Base-by-base conservation (phyloP, 2,113 vertebrate species). In the Trematocara variabile region DNA sequence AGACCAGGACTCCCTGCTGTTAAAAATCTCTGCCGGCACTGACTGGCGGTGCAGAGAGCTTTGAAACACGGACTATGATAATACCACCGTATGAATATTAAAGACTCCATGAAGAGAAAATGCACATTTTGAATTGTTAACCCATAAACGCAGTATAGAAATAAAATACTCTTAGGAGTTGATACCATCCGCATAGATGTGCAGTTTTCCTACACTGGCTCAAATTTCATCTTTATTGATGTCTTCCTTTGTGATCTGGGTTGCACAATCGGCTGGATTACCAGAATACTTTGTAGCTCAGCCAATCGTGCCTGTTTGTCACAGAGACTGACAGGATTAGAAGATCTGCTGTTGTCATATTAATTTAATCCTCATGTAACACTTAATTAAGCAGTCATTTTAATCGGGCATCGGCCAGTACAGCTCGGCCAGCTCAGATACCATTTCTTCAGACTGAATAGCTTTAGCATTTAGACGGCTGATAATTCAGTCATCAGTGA, bases 31-130 rank as follows among this genome's bases (percentile, higher is more conserved):
- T 79, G 81, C 37, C 77, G 82, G 73, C 10, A 58, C 13, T 81
- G 88, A 85, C 85, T 82, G 53, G 18, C 2, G 6, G 48, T 44
- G 20, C 10, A 14, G 46, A 48, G 75, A 78, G 65, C 80, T 93
- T 92, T 94, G 85, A 88, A 90, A 83, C 41, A 75, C 56, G 46
- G 79, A 77, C 88, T 90, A 68, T 75, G 85, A 89, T 90, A 87
- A 87, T 78, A 82, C 56, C 44, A 85, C 30, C 10, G 13, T 55
- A 77, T 82, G 53, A 88, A 91, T 86, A 88, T 83, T 78, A 78
- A 90, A 88, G 52, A 86, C 63, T 25, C 7, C 53, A 83, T 41
- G 10, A 80, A 58, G 70, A 30, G 70, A 82, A 77, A 63, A 83
- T 41, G 18, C 8, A 30, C 50, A 41, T 83, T 89, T 68, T 83